phyloP scores from a whole-genome alignment of 2,888 invertebrate species.

The Plebejus anna region DNA sequence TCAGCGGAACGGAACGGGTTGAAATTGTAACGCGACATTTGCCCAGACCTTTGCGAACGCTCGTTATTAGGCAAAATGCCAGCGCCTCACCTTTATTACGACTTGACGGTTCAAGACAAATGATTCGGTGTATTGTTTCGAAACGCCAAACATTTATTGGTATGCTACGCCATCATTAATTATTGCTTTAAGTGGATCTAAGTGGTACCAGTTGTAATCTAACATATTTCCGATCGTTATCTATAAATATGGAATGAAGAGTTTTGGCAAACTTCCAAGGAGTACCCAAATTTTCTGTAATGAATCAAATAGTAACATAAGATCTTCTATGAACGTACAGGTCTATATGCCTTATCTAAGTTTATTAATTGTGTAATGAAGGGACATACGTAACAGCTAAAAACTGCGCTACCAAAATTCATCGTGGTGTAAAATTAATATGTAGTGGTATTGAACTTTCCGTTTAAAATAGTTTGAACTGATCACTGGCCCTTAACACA shows the following conservation, averaged over 20 bases:
- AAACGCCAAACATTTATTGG: slow-evolving; percentile 24
- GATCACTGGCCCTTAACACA: slow-evolving; percentile 30
- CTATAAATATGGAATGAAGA: neutral
- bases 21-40: slow-evolving; percentile 32
- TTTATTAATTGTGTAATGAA: neutral
- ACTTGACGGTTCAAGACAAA: slow-evolving; percentile 28
- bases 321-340: neutral
- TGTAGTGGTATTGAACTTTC: slow-evolving; percentile 47
- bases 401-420: neutral
- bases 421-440: neutral
- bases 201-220: neutral
- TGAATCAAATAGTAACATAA: neutral
- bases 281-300: neutral
- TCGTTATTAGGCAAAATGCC: slow-evolving; percentile 32
- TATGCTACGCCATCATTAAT: neutral
- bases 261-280: neutral
- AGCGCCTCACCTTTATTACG: slow-evolving; percentile 32
- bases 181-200: slow-evolving; percentile 9
- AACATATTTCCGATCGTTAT: neutral
- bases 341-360: neutral
- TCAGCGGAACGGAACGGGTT: slow-evolving; percentile 24
- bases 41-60: slow-evolving; percentile 29
- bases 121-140: slow-evolving; percentile 5
- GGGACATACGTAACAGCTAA: neutral
- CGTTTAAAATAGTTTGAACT: slow-evolving; percentile 43